phyloP scores from a whole-genome alignment of 2,888 invertebrate genomes.

The Tortrix viridana region DNA sequence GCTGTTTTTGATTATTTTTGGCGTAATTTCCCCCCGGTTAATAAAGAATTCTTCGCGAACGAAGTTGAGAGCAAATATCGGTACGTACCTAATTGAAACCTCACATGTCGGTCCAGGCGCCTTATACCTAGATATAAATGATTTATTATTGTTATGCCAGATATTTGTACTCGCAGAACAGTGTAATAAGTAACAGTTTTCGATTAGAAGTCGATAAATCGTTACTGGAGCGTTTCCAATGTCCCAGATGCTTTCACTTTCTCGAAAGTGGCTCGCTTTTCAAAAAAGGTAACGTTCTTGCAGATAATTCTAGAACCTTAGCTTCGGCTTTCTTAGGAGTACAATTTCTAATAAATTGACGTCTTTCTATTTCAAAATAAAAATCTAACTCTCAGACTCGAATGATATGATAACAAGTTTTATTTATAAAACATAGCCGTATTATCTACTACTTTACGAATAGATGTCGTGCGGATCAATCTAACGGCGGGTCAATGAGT shows the following conservation, averaged over 20 bases:
- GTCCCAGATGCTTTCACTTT: constrained; percentile 56
- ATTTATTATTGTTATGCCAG: not conserved
- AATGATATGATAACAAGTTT: no score
- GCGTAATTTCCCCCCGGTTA: no score
- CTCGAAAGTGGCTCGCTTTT: constrained; percentile 43
- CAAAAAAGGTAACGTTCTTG: constrained; percentile 5
- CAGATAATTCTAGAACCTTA: not conserved
- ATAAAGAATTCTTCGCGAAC: no score
- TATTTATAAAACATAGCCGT: no score
- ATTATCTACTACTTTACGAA: no score
- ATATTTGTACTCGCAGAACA: not conserved
- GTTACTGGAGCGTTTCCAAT: constrained; percentile 51
- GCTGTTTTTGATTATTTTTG: no score
- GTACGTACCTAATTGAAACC: no score
- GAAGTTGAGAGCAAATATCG: no score
- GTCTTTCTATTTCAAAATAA: no score
- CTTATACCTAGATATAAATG: no score
- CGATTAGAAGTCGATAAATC: constrained; percentile 22
- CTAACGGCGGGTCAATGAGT: not conserved
- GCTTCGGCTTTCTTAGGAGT: not conserved
- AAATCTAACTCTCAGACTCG: no score
- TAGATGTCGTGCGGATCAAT: not conserved
- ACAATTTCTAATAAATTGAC: not conserved
- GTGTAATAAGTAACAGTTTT: constrained; percentile 15
- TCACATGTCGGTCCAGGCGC: no score